phyloP scores from a whole-genome alignment of 2,797 vertebrate species.

The Urosaurus nigricauda region DNA sequence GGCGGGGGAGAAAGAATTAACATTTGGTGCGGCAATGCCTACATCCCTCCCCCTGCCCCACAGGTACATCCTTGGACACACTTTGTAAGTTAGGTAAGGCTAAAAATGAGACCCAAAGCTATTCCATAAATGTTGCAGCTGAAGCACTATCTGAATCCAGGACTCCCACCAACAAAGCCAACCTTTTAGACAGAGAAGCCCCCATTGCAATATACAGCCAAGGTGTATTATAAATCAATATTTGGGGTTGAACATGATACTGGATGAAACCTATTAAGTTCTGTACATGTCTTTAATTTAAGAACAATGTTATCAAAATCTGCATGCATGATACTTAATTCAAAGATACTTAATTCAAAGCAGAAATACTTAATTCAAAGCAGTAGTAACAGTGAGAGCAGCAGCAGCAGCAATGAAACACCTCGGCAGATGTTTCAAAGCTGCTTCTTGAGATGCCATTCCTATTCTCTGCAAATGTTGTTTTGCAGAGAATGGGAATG shows the following conservation, averaged over 20 bases:
- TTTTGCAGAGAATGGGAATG: not conserved
- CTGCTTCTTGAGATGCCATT: no score
- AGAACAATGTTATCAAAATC: not conserved
- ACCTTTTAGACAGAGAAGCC: no score
- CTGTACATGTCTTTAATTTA: not conserved
- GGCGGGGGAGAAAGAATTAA: no score
- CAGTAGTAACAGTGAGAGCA: not conserved
- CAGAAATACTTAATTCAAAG: no score
- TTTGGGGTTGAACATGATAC: not conserved
- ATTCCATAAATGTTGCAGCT: no score
- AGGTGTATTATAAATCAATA: no score
- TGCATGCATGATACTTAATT: not conserved
- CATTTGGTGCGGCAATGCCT: no score
- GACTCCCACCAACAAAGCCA: not conserved
- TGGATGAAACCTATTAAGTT: not conserved
- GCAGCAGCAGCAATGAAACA: no score
- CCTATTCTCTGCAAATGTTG: not conserved
- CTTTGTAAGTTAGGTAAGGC: not conserved
- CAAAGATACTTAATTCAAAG: no score
- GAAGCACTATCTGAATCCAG: not conserved
- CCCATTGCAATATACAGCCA: not conserved
- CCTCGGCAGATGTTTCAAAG: not conserved
- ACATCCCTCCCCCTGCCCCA: no score
- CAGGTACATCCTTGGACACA: not conserved
- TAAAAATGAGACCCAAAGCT: not conserved